These are phyloP conservation scores for Anthopleura xanthogrammica DNA, from an alignment of 92 coral and sea anemone genomes.

Conservation along the genomic window DNA sequence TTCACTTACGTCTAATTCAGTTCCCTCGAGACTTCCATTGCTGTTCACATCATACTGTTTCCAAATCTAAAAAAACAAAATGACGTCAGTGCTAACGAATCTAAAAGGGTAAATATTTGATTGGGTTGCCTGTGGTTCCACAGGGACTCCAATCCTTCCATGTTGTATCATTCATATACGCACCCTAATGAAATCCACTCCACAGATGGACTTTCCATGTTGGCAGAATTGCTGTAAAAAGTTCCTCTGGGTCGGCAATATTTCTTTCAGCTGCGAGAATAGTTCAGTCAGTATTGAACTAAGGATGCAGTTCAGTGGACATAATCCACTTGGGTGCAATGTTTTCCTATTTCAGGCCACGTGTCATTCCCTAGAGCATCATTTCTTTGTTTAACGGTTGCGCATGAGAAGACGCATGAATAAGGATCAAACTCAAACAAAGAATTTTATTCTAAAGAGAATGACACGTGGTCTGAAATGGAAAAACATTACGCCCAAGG, in stretches of 20 bases:
- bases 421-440: no score
- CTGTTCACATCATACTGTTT: constrained; percentile 63
- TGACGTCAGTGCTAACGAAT: not conserved
- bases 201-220: constrained; percentile 24
- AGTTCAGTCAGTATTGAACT: not conserved
- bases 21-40: constrained; percentile 62
- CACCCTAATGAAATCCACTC: constrained; percentile 79
- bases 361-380: no score
- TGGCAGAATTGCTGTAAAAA: constrained; percentile 48
- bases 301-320: not conserved
- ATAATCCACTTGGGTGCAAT: not conserved
- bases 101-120: not conserved
- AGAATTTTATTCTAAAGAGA: no score
- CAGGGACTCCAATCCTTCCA: no score
- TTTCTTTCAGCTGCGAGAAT: constrained; percentile 39
- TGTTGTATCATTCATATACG: not conserved
- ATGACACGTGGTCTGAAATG: no score
- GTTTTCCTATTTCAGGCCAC: not conserved
- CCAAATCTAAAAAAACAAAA: constrained; percentile 58
- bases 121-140: not conserved
- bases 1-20: constrained; percentile 59
- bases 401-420: no score
- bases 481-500: no score
- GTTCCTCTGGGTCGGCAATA: constrained; percentile 71
- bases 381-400: no score